A percentile compares a stretch with the other conserved stretches of the same genome.
Conservation (phyloP, 2,113 vertebrate species). For the Psilopogon haemacephalus region DNA sequence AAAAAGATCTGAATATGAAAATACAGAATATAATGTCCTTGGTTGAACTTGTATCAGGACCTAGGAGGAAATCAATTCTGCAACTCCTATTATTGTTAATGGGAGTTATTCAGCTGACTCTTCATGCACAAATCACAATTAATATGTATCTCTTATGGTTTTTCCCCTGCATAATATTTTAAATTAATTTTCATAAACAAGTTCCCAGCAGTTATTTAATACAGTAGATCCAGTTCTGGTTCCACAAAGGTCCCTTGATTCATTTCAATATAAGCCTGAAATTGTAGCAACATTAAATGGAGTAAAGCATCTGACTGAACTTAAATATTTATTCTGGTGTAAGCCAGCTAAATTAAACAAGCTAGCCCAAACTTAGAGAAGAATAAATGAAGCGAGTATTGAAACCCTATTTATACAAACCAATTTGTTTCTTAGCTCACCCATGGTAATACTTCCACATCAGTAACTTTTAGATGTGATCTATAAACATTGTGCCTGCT, state of each 20-base stretch:
- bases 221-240: background rate
- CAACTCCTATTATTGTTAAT: constrained; percentile 30
- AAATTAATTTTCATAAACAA: constrained; percentile 50
- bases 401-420: background rate
- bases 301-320: background rate
- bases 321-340: background rate
- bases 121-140: background rate
- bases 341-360: background rate
- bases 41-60: background rate
- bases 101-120: constrained; percentile 26
- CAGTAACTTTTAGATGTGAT: background rate
- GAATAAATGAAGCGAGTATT: background rate
- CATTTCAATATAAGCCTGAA: background rate
- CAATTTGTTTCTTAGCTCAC: background rate
- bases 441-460: background rate
- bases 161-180: constrained; percentile 12
- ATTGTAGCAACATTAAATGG: background rate
- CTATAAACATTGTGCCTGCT: background rate
- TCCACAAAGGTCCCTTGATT: background rate
- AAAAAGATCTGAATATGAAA: background rate
- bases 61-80: constrained; percentile 33
- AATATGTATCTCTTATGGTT: background rate
- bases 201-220: constrained; percentile 29
- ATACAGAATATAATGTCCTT: background rate
- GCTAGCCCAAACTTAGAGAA: background rate